Conservation (phyloP, 2,888 invertebrate genomes). For the Proisotoma minuta region DNA sequence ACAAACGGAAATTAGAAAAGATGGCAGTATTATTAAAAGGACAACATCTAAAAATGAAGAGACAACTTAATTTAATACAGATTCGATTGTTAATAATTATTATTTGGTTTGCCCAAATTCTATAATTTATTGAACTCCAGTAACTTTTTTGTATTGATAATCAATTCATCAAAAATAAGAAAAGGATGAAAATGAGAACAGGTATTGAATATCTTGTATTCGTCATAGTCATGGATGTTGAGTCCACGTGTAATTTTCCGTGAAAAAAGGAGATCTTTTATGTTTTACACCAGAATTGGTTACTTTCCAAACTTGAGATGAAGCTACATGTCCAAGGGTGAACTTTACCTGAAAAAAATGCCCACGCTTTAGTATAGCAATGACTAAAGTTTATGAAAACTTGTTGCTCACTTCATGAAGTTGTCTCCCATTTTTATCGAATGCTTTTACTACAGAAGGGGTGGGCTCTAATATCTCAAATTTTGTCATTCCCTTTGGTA, state of each 20-base stretch:
- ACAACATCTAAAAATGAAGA: too few relatives aligned
- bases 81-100: too few relatives aligned
- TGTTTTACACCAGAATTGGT: conserved; percentile 24
- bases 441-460: conserved; percentile 14
- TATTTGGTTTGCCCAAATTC: too few relatives aligned
- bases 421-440: conserved; percentile 7
- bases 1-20: too few relatives aligned
- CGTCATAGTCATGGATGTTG: too few relatives aligned
- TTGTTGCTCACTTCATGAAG: conserved; percentile 21
- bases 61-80: too few relatives aligned
- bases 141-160: too few relatives aligned
- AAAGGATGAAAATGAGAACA: too few relatives aligned
- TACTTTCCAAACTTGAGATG: conserved; percentile 23
- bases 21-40: too few relatives aligned
- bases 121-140: too few relatives aligned
- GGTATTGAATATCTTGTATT: too few relatives aligned
- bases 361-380: neutral
- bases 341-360: conserved; percentile 18
- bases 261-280: conserved; percentile 24
- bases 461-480: conserved; percentile 16
- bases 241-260: conserved; percentile 17
- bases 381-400: neutral
- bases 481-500: conserved; percentile 9
- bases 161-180: too few relatives aligned
- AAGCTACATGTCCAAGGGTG: conserved; percentile 5